Evolutionary conservation across 1,140 invertebrate species (phyloP), one percentile per base, ranked within the genome.

Genomic region (Euschistus heros): DNA sequence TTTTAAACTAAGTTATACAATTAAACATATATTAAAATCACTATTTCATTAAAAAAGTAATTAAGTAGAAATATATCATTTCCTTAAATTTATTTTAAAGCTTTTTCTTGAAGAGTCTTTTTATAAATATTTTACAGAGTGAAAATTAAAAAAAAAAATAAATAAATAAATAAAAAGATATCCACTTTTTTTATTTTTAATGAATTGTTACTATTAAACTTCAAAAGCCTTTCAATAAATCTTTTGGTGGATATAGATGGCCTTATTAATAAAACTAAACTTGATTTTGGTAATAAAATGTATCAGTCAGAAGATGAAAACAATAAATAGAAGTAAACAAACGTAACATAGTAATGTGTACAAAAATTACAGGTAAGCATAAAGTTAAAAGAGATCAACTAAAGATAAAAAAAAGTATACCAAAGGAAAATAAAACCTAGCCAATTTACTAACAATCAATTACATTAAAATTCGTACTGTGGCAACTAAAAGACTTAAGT

Each of bases 61-160:
- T 52, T 52, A 52, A 20, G 47, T 20, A 20, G 22, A 52, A 52
- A 52, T 52, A 5, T 52, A 52, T 6, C n/a, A 18, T 18, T 20
- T 18, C 17, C 20, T 42, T 27, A n/a, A 59, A 59, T 22, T 59
- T 27, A 59, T 27, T 27, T 27, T 44, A 62, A 37, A 33, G 27
- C 30, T 18, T 60, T 42, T 42, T 42, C 30, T 44, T 62, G 20
- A n/a, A 42, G 18, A 18, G 18, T 60, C 57, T 30, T 20, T 44
- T 33, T 22, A 26, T 63, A 20, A 20, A 46, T 50, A 63, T 50
- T 44, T 63, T 24, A 63, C 62, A 63, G 52, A 63, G 22, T 22
- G 33, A 27, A 50, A 63, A 63, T 50, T 26, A 63, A 63, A 44
- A 63, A 18, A 37, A 50, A 27, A 60, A 27, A 37, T 26, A 63